Conservation (phyloP, 2,113 vertebrate species). For the Apaloderma vittatum region DNA sequence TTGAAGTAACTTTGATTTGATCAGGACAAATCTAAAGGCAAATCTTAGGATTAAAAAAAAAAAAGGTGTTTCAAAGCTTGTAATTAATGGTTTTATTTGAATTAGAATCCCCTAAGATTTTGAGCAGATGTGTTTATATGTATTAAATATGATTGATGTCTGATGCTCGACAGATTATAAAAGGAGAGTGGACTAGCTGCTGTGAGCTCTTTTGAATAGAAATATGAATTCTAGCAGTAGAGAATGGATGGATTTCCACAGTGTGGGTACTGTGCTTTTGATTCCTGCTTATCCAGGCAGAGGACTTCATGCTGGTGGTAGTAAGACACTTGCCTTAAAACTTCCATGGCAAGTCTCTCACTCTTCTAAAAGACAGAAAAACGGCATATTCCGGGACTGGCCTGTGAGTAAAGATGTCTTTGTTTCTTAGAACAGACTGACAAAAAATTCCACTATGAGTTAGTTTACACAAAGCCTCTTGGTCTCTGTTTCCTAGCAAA, state of each 20-base stretch:
- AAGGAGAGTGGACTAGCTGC: background rate
- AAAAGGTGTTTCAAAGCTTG: background rate
- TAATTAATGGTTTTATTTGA: conserved; percentile 23
- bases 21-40: conserved; percentile 5
- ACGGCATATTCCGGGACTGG: background rate
- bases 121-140: conserved; percentile 25
- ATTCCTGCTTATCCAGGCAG: background rate
- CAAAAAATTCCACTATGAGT: background rate
- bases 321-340: background rate
- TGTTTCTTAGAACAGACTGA: background rate
- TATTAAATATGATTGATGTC: conserved; percentile 12
- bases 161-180: conserved; percentile 20
- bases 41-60: background rate
- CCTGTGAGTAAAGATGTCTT: background rate
- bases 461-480: background rate
- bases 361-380: background rate
- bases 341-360: background rate
- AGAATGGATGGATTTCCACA: background rate
- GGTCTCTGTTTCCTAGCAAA: background rate
- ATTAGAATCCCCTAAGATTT: conserved; percentile 14
- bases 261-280: background rate
- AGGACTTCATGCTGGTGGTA: background rate
- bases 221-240: background rate
- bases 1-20: conserved; percentile 27
- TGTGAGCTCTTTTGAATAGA: background rate